Evolutionary conservation across 2,888 invertebrate species (phyloP).

Genomic region (Sarcophaga caerulescens): DNA sequence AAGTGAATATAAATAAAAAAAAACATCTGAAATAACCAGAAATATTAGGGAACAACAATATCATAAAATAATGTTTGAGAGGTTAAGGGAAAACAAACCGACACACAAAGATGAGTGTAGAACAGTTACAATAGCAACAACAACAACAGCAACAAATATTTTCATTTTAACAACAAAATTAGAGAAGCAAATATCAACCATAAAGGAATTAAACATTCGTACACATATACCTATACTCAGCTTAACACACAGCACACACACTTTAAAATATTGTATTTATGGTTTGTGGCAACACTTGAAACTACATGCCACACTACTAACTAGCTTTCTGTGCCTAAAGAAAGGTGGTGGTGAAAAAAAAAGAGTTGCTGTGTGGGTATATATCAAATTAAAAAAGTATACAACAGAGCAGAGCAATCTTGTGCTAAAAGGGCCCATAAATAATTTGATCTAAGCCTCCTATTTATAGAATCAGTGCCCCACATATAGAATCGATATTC

Average conservation of each 20-base stretch:
- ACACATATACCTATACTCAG: slow-evolving; percentile 41
- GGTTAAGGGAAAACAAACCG: background rate
- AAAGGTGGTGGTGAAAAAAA: background rate
- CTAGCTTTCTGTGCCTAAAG: background rate
- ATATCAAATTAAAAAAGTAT: background rate
- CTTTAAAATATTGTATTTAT: background rate
- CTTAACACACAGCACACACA: background rate
- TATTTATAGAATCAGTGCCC: too few species aligned
- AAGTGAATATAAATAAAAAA: background rate
- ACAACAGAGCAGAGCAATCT: background rate
- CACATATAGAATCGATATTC: too few species aligned
- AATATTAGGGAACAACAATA: slow-evolving; percentile 34
- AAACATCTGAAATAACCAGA: background rate
- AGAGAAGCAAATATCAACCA: slow-evolving; percentile 52
- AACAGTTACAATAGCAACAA: slow-evolving; percentile 75
- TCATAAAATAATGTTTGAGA: slow-evolving; percentile 7
- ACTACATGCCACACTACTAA: slow-evolving; percentile 21
- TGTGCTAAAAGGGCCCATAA: too few species aligned
- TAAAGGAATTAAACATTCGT: slow-evolving; percentile 25
- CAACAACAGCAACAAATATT: background rate
- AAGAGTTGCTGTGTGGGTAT: background rate
- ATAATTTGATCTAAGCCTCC: too few species aligned
- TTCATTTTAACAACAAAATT: slow-evolving; percentile 48
- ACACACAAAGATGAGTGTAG: slow-evolving; percentile 19
- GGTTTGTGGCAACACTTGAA: slow-evolving; percentile 14